These are phyloP conservation scores for Apantesis nais DNA, from an alignment of 2,888 invertebrate species.

Conservation along the genomic window DNA sequence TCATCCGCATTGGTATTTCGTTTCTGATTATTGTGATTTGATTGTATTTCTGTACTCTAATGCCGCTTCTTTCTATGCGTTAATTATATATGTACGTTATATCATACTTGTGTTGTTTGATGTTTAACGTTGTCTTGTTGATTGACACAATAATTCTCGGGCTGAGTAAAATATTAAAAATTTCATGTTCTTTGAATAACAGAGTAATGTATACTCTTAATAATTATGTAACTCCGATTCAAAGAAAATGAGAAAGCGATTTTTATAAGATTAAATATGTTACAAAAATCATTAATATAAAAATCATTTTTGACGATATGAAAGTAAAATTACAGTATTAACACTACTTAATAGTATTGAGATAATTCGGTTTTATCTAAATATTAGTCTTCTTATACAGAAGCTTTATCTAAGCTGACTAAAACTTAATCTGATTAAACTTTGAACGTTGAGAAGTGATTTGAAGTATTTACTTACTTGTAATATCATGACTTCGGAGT, in stretches of 20 bases:
- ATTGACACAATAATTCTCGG: too few species aligned
- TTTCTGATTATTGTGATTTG: background rate
- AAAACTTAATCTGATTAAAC: background rate
- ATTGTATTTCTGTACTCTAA: background rate
- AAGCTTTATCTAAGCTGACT: background rate
- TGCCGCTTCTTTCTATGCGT: background rate
- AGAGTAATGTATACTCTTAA: background rate
- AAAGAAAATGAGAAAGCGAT: background rate
- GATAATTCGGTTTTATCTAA: background rate
- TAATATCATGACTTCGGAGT: background rate
- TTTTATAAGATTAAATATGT: background rate
- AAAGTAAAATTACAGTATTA: background rate
- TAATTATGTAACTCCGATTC: background rate
- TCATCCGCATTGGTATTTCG: background rate
- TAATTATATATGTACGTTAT: background rate
- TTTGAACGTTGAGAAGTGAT: slow-evolving; percentile 2
- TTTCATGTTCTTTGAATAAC: background rate
- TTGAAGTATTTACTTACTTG: background rate
- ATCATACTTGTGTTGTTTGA: background rate
- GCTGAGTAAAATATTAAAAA: background rate
- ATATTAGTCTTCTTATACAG: background rate
- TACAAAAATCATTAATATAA: background rate
- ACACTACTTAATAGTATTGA: background rate
- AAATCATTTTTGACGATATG: too few species aligned
- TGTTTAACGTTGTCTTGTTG: background rate